phyloP scores from a whole-genome alignment of 2,797 vertebrate species.

The Chelon auratus region DNA sequence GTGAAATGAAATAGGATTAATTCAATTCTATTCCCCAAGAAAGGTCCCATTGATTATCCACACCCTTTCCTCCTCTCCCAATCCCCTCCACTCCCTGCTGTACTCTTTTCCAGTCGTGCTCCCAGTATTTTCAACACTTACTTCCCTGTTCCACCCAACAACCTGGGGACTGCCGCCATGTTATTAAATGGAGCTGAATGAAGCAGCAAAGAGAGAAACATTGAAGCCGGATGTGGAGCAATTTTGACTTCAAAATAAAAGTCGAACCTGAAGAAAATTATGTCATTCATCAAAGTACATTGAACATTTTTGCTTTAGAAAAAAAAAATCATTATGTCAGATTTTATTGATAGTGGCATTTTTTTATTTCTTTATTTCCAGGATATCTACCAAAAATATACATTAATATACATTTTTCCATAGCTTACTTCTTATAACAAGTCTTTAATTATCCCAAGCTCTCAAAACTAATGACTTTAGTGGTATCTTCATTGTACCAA shows the following conservation, averaged over 20 bases:
- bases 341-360: background rate
- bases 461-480: background rate
- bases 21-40: slow-evolving; percentile 9
- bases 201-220: slow-evolving; percentile 12
- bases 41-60: slow-evolving; percentile 1
- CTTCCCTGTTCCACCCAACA: slow-evolving; percentile 19
- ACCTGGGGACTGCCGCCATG: slow-evolving; percentile 76
- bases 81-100: background rate
- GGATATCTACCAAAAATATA: background rate
- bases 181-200: slow-evolving; percentile 55
- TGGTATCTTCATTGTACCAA: too few relatives aligned
- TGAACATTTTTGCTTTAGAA: too few relatives aligned
- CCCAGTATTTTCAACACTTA: slow-evolving; percentile 32
- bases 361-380: background rate
- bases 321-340: too few relatives aligned
- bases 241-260: slow-evolving; percentile 67
- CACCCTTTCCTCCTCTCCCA: background rate
- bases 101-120: slow-evolving; percentile 24
- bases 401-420: background rate
- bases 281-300: background rate
- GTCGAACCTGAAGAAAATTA: background rate
- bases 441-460: background rate
- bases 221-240: slow-evolving; percentile 21
- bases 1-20: slow-evolving; percentile 5
- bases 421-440: background rate